These are phyloP conservation scores for Parthenolecanium corni DNA, from an alignment of 2,888 invertebrate species.

Conservation along the genomic window DNA sequence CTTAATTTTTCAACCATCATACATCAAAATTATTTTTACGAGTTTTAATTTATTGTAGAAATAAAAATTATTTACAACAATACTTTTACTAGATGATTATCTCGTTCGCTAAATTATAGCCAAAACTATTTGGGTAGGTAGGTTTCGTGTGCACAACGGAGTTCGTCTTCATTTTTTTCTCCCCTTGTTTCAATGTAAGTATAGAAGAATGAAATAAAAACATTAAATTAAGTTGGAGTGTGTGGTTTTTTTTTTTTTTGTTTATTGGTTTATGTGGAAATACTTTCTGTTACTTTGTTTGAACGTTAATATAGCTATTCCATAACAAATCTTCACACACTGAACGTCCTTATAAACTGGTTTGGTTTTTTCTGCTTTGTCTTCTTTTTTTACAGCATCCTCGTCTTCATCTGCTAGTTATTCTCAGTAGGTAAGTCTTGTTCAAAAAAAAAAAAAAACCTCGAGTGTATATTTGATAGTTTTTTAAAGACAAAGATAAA, in stretches of 20 bases:
- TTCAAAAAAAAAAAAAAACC: neutral
- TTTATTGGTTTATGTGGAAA: constrained; percentile 25
- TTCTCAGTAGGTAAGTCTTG: neutral
- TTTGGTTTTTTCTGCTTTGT: constrained; percentile 8
- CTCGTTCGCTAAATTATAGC: constrained; percentile 11
- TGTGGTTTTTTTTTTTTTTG: neutral
- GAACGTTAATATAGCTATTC: constrained; percentile 22
- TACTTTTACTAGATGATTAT: constrained; percentile 18
- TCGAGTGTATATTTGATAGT: neutral
- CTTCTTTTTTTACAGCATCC: no score
- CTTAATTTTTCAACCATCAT: neutral
- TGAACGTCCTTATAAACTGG: constrained; percentile 21
- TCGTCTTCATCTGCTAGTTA: no score
- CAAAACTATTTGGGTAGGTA: neutral
- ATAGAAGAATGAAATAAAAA: constrained; percentile 20
- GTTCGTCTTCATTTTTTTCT: neutral
- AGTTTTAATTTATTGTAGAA: constrained; percentile 14
- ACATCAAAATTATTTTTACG: constrained; percentile 19
- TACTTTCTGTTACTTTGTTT: constrained; percentile 25
- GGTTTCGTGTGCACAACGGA: no score
- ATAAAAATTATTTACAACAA: constrained; percentile 25
- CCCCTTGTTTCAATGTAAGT: neutral
- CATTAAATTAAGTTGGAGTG: constrained; percentile 17
- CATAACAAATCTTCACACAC: constrained; percentile 21
- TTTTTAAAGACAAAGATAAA: neutral